Evolutionary conservation across 2,113 vertebrate genomes (phyloP).

Genomic region (Dermatemys mawii): DNA sequence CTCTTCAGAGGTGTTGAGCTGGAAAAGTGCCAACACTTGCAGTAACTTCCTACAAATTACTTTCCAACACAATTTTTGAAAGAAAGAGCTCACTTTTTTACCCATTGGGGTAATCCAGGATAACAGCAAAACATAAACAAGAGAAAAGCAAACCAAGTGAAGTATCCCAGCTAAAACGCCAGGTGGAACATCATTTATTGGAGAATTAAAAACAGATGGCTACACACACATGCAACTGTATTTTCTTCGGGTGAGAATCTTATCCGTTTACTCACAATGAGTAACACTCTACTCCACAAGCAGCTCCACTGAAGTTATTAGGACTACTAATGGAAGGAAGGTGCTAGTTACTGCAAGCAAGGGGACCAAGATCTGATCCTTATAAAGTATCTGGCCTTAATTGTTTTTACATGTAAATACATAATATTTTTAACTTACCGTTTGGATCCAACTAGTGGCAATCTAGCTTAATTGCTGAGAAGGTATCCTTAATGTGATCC

Average conservation of each 20-base stretch:
- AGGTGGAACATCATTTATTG: background rate
- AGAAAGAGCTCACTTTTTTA: background rate
- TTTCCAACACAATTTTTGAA: conserved; percentile 24
- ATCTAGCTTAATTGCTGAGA: background rate
- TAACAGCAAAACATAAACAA: conserved; percentile 10
- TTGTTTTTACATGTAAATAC: background rate
- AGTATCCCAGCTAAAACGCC: background rate
- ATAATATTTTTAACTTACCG: background rate
- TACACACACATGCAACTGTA: background rate
- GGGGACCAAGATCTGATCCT: background rate
- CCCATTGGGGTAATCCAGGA: background rate
- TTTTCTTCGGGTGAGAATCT: rapidly evolving
- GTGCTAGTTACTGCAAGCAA: background rate
- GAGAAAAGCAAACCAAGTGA: conserved; percentile 2
- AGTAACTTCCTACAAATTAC: conserved; percentile 42
- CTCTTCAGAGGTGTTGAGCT: conserved; percentile 25
- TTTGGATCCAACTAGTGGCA: background rate
- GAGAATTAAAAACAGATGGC: background rate
- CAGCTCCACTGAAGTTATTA: background rate
- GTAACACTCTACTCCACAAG: background rate
- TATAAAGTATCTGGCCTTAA: background rate
- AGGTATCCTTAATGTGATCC: background rate
- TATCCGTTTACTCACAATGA: background rate
- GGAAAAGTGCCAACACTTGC: conserved; percentile 39
- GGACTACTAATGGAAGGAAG: rapidly evolving